Conservation (phyloP, 2,888 invertebrate species). For the Spilosoma lubricipeda region DNA sequence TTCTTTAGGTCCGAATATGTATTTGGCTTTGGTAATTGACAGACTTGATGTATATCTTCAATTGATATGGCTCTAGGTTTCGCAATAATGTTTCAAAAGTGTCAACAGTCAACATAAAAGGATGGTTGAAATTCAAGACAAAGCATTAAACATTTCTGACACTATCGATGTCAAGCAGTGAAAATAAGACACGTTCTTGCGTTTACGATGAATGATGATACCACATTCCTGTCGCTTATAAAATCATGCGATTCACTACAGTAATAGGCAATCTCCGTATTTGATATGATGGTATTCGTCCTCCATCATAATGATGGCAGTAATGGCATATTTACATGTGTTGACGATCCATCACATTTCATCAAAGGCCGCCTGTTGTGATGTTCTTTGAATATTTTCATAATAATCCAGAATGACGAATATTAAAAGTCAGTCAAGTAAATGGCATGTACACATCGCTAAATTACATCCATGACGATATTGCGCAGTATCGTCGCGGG, state of each 20-base stretch:
- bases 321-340: slow-evolving; percentile 2
- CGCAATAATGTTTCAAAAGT: no score
- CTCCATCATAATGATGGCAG: not conserved
- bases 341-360: not conserved
- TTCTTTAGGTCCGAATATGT: no score
- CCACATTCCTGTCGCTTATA: slow-evolving; percentile 2
- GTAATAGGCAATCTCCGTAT: slow-evolving; percentile 1
- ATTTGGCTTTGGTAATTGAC: no score
- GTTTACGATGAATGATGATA: not conserved
- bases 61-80: no score
- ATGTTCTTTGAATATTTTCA: slow-evolving; percentile 23
- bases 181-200: not conserved
- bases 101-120: not conserved
- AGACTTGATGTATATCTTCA: no score
- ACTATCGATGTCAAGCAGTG: not conserved
- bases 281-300: not conserved
- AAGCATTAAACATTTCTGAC: not conserved
- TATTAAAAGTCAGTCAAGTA: slow-evolving; percentile 14
- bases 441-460: slow-evolving; percentile 19
- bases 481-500: slow-evolving; percentile 7
- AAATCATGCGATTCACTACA: slow-evolving; percentile 1
- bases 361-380: slow-evolving; percentile 3
- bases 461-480: slow-evolving; percentile 19
- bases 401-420: slow-evolving; percentile 18
- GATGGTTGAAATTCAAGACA: not conserved